Evolutionary conservation across 2,113 vertebrate genomes (phyloP).

Genomic region (Mormyrus iriodes): DNA sequence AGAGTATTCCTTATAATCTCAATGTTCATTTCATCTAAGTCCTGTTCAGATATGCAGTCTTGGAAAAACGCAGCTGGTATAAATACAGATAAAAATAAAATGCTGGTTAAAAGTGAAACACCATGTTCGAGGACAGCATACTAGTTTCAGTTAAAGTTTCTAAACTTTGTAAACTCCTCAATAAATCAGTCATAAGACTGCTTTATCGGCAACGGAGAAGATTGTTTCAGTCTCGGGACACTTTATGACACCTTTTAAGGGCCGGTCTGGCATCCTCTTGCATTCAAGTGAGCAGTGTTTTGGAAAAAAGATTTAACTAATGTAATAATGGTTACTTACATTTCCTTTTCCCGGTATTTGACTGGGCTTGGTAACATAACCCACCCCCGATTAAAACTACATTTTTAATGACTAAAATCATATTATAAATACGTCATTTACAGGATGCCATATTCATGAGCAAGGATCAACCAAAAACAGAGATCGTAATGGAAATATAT

Average conservation of each 20-base stretch:
- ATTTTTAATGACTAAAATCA: not conserved
- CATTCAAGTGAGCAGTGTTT: not conserved
- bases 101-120: not conserved
- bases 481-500: not conserved
- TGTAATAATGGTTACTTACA: not conserved
- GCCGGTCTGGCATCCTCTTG: not conserved
- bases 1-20: conserved; percentile 97
- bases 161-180: not conserved
- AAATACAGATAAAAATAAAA: conserved; percentile 19
- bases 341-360: too few species aligned
- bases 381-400: not conserved
- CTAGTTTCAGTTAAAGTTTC: not conserved
- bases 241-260: not conserved
- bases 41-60: conserved; percentile 98
- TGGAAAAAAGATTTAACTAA: too few species aligned
- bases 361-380: not conserved
- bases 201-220: not conserved
- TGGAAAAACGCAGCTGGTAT: conserved; percentile 91
- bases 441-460: not conserved
- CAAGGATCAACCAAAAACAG: not conserved
- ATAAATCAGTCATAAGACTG: not conserved
- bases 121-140: not conserved
- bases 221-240: not conserved
- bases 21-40: conserved; percentile 98
- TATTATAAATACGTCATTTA: not conserved